phyloP scores from a whole-genome alignment of 2,113 vertebrate genomes.

The Gymnorhina tibicen region DNA sequence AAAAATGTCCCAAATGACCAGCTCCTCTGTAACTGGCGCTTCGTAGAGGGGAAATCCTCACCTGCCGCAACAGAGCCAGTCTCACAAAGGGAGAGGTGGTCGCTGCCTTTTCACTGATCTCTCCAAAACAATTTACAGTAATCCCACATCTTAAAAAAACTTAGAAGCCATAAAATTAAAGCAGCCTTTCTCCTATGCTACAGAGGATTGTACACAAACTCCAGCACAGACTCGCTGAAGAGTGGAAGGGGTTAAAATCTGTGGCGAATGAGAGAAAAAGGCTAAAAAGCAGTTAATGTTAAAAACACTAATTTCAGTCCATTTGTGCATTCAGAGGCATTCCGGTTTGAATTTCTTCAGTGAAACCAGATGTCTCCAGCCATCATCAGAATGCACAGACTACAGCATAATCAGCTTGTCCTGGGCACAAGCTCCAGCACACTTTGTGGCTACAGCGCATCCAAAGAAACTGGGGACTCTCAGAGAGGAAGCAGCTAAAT shows the following conservation, averaged over 20 bases:
- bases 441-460: neutral
- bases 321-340: neutral
- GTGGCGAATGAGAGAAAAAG: neutral
- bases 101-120: neutral
- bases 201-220: neutral
- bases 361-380: neutral
- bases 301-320: neutral
- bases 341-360: neutral
- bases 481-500: neutral
- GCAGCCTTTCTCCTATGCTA: neutral
- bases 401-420: neutral
- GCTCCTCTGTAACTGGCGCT: neutral
- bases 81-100: neutral
- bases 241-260: neutral
- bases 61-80: rapidly evolving
- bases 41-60: neutral
- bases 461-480: neutral
- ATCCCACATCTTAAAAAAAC: neutral
- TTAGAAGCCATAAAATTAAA: neutral
- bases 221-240: neutral
- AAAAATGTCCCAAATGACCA: neutral
- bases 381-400: neutral
- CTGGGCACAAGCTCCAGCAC: neutral
- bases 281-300: neutral
- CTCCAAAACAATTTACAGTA: neutral